Percentiles rank a stretch among this genome's conserved stretches.
These are phyloP conservation scores for Thamnophis sirtalis DNA, from an alignment of 2,113 vertebrate genomes.

Conservation along the genomic window DNA sequence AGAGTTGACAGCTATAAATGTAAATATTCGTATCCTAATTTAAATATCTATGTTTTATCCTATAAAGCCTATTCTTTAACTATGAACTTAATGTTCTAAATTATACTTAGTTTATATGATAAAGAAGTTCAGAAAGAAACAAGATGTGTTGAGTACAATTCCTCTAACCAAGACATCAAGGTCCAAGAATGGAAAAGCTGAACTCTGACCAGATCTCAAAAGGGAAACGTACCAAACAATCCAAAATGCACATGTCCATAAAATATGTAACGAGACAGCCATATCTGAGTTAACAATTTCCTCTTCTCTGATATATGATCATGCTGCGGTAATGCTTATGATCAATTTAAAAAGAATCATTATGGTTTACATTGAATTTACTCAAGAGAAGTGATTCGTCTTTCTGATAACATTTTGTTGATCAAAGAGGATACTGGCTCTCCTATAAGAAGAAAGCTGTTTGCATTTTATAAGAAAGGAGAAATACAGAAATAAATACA, in stretches of 20 bases:
- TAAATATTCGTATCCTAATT: background rate
- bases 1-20: background rate
- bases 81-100: background rate
- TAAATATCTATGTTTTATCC: background rate
- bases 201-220: background rate
- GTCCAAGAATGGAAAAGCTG: background rate
- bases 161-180: background rate
- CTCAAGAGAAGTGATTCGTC: background rate
- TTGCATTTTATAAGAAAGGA: background rate
- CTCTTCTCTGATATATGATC: background rate
- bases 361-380: background rate
- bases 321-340: background rate
- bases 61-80: background rate
- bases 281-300: background rate
- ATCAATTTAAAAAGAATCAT: background rate
- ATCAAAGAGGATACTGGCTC: background rate
- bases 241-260: background rate
- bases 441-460: background rate
- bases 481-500: background rate
- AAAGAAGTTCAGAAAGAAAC: background rate
- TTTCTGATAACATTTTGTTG: background rate
- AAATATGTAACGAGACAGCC: background rate
- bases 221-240: background rate
- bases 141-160: background rate
- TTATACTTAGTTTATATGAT: background rate